Evolutionary conservation across 1,140 invertebrate species (phyloP).

Genomic region (Heliothis subflexa): DNA sequence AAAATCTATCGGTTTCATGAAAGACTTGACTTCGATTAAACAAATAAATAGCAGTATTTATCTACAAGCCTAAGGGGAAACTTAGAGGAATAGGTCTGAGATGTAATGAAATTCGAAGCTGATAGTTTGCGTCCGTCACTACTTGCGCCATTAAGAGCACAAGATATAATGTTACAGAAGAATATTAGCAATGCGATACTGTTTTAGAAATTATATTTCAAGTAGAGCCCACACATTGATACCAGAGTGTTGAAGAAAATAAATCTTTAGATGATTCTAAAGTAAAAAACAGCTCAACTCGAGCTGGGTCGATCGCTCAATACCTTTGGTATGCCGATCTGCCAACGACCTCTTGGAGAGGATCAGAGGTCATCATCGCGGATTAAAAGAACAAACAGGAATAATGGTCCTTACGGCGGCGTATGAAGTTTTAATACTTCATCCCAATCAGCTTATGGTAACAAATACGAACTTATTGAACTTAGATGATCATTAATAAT

Average conservation of each 20-base stretch:
- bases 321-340: constrained; percentile 32
- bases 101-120: constrained; percentile 3
- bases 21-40: background rate
- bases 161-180: constrained; percentile 1
- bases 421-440: background rate
- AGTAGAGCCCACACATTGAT: no score
- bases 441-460: constrained; percentile 7
- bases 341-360: constrained; percentile 38
- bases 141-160: background rate
- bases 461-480: constrained; percentile 22
- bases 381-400: constrained; percentile 48
- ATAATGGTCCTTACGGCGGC: background rate
- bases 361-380: constrained; percentile 37
- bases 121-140: constrained; percentile 12
- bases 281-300: constrained; percentile 9
- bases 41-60: background rate
- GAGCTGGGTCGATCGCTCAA: background rate
- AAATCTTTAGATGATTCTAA: background rate
- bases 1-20: background rate
- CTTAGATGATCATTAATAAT: background rate
- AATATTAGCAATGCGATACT: constrained; percentile 3
- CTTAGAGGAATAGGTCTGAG: background rate
- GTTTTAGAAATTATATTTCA: background rate
- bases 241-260: no score
- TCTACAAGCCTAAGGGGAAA: background rate